Evolutionary conservation across 1,140 invertebrate genomes (phyloP), one percentile per base, ranked within the genome.

Genomic region (Goniozus legneri): DNA sequence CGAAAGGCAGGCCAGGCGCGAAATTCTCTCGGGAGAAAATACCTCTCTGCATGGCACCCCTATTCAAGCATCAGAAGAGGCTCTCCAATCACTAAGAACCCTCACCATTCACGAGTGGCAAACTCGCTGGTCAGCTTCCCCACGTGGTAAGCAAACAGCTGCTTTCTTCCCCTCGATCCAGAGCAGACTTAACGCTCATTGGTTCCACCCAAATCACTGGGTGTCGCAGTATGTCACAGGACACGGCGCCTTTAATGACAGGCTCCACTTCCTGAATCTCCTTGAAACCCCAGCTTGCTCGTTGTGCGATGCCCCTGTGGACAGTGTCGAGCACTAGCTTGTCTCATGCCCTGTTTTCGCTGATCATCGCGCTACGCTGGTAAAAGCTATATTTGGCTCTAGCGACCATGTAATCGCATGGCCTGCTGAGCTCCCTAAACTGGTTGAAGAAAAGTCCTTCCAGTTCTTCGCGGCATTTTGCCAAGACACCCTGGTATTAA

Each of bases 31-130:
- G 12, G 13, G 15, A 19, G 1, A 19, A 16, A 13, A 38, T 2
- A 8, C 24, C 4, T 27, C 4, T 10, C 14, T 32, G 6, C 1
- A 27, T 15, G 12, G 22, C 8, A 35, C 30, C 14, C 31, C 13
- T 2, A 22, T n/a, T 6, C 4, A 27, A 10, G 47, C 33, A 4
- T 1, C 36, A 8, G 35, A 31, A 27, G 10, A 10, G 4, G 24
- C 24, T 6, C 4, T 27, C 4, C 4, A 4, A 27, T 6, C 24
- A 6, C 4, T 27, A 27, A 27, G 10, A 27, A 27, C 4, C 4
- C 4, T 27, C 4, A 27, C 24, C 4, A 6, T 27, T 6, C 4
- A 27, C 0, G 34, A 34, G 20, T 58, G 56, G 53, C 50, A 58
- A n/a, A 3, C 0, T 3, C 18, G 21, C 2, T 56, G 47, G 49